Base-by-base conservation (phyloP, 2,888 invertebrate genomes). In the Eurois occulta region DNA sequence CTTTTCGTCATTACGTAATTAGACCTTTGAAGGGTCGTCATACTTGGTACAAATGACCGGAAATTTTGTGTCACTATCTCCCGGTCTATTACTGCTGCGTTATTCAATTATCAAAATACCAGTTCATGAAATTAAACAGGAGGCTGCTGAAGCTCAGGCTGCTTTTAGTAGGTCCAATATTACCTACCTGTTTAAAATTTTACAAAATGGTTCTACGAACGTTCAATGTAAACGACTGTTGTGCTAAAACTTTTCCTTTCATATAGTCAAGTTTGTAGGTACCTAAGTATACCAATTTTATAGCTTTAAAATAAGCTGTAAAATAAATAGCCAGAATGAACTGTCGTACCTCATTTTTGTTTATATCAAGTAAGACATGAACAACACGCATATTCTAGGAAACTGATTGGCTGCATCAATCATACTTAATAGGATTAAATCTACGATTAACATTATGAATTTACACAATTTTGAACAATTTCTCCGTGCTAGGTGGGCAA, bases 401-500 rank as follows among this genome's bases (percentile, higher is more conserved):
- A 88, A 89, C 83, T 86, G 89, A 89, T 90, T 85, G 86, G 82
- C 75, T 78, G 60, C 77, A 86, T 89, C 89, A 84, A 89, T 90
- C 89, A 87, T 85, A 80, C 77, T 87, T 87, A 83, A 84, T 84
- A 75, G 75, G 85, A 83, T 88, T 85, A 82, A 82, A 90, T 88
- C 75, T 90, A 69, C 76, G 86, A 83, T 88, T 86, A 82, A 82
- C 87, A 89, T 84, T 90, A 90, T 86, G 87, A 89, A 91, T 90
- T 90, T 90, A 88, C 90, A 91, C 89, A 91, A 91, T 90, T 91
- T 90, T 88, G 90, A 91, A 92, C 91, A 94, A 94, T 94, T 94
- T 94, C 92, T 91, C 91, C 86, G 78, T 83, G 87, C 87, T 88
- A 86, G 87, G 90, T 88, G 88, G 91, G 88, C 86, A 74, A 78